These are phyloP conservation scores for Scrobipalpa atriplicella DNA, from an alignment of 2,888 invertebrate genomes.

Conservation along the genomic window DNA sequence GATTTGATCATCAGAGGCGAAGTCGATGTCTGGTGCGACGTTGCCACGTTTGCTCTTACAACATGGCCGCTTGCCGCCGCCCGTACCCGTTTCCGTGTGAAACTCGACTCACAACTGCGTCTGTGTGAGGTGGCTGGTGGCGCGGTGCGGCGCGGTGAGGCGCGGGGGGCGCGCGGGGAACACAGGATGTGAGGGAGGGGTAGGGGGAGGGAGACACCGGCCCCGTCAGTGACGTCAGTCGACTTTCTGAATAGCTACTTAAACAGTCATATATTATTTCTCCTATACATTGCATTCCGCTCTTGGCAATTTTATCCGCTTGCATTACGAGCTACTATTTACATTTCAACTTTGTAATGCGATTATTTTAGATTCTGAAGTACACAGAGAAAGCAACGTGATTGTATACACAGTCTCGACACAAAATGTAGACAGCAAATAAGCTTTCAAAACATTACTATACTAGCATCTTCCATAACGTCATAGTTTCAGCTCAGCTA, in stretches of 20 bases:
- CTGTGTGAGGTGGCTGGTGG: slow-evolving; percentile 65
- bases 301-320: slow-evolving; percentile 17
- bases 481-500: too few relatives aligned
- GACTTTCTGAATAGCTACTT: slow-evolving; percentile 69
- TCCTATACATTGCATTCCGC: slow-evolving; percentile 25
- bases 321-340: slow-evolving; percentile 14
- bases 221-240: slow-evolving; percentile 70
- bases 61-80: slow-evolving; percentile 71
- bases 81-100: slow-evolving; percentile 81
- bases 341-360: not conserved
- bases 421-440: too few relatives aligned
- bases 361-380: slow-evolving; percentile 1
- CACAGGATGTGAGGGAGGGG: slow-evolving; percentile 55
- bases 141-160: slow-evolving; percentile 39
- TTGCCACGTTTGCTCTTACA: slow-evolving; percentile 80
- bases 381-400: too few relatives aligned
- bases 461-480: too few relatives aligned
- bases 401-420: too few relatives aligned
- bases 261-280: slow-evolving; percentile 31
- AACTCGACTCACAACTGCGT: slow-evolving; percentile 72
- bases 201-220: slow-evolving; percentile 54
- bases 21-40: slow-evolving; percentile 80
- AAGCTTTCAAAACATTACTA: too few relatives aligned
- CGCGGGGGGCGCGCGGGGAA: slow-evolving; percentile 39
- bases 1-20: slow-evolving; percentile 61